phyloP scores from a whole-genome alignment of 2,888 invertebrate genomes.

The Sthenelais limicola region DNA sequence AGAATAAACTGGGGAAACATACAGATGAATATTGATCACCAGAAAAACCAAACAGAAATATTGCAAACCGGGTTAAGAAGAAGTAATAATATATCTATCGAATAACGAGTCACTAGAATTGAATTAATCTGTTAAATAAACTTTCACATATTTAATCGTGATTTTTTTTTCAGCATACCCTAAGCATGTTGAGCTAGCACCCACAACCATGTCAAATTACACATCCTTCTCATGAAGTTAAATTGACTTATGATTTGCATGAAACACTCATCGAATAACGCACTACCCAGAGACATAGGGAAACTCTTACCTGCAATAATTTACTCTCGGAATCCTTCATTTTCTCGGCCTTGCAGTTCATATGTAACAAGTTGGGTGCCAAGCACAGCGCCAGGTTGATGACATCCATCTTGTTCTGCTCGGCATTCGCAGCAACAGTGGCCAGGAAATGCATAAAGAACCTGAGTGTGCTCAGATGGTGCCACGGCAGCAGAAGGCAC shows the following conservation, averaged over 20 bases:
- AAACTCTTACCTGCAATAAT: constrained; percentile 45
- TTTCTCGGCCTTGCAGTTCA: constrained; percentile 69
- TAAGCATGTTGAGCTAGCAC: no score
- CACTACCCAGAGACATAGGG: no score
- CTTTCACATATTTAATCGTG: no score
- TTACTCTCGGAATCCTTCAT: constrained; percentile 64
- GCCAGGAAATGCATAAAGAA: constrained; percentile 84
- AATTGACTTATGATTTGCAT: no score
- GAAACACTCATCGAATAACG: no score
- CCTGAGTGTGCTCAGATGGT: constrained; percentile 84
- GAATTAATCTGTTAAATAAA: no score
- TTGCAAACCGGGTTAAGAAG: background rate
- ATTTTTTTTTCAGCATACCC: no score
- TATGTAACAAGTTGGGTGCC: constrained; percentile 89
- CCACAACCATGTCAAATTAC: no score
- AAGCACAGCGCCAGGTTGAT: constrained; percentile 89
- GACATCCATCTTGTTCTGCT: constrained; percentile 86
- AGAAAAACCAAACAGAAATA: no score
- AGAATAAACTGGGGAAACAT: no score
- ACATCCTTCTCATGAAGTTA: no score
- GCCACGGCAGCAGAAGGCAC: constrained; percentile 82
- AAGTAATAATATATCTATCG: background rate
- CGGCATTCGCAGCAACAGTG: constrained; percentile 80
- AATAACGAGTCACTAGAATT: background rate
- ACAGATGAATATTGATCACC: no score